phyloP scores from a whole-genome alignment of 2,888 invertebrate genomes.

The Drosophila nr. fundita region DNA sequence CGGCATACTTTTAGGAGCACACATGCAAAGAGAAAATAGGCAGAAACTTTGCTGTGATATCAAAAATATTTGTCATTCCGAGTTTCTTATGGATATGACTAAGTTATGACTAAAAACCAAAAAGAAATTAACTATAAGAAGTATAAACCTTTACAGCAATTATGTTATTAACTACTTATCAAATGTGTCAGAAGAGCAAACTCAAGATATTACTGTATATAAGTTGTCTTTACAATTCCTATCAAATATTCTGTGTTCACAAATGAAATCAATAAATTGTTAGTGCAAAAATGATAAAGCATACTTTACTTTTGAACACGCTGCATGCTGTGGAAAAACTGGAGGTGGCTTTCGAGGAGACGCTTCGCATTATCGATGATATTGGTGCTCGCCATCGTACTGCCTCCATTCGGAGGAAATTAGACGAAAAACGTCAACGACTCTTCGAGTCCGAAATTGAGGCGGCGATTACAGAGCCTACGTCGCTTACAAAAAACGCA shows the following conservation, averaged over 20 bases:
- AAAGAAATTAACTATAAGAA: background rate
- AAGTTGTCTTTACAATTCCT: background rate
- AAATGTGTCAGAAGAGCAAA: background rate
- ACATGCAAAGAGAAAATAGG: background rate
- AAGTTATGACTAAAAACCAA: background rate
- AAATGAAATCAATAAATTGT: conserved; percentile 39
- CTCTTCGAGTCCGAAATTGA: conserved; percentile 59
- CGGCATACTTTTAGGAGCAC: background rate
- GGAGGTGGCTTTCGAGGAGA: conserved; percentile 48
- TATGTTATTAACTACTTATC: background rate
- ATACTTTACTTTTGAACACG: conserved; percentile 47
- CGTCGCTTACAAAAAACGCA: conserved; percentile 8
- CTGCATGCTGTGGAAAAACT: conserved; percentile 55
- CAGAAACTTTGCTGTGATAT: background rate
- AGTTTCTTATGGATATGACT: background rate
- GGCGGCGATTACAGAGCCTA: conserved; percentile 51
- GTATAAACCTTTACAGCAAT: background rate
- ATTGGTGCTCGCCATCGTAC: conserved; percentile 50
- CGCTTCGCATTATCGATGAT: conserved; percentile 38
- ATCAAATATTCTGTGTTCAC: conserved; percentile 16
- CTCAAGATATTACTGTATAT: background rate
- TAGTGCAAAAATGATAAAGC: conserved; percentile 38
- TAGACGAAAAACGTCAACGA: conserved; percentile 9
- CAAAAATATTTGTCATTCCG: background rate
- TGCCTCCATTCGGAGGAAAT: conserved; percentile 23